Percentiles rank a stretch among this genome's conserved stretches.
Evolutionary conservation across 2,113 vertebrate genomes (phyloP).

Genomic region (Mus pahari): DNA sequence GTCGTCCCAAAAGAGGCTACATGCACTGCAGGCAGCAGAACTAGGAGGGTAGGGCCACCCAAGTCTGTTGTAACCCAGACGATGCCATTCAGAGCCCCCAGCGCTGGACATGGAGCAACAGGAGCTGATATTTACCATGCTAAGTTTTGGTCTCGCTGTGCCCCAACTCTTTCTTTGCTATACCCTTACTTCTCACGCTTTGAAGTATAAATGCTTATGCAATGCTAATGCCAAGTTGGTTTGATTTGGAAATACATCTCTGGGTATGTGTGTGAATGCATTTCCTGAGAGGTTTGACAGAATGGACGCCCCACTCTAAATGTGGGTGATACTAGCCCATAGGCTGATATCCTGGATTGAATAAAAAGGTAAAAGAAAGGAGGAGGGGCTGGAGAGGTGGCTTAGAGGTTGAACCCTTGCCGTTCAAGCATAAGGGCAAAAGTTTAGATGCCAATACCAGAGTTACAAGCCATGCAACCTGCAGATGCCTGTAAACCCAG

Average conservation of each 20-base stretch:
- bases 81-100: neutral
- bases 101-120: neutral
- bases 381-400: neutral
- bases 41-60: neutral
- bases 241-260: neutral
- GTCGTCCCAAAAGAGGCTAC: neutral
- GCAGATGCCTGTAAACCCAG: neutral
- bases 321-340: neutral
- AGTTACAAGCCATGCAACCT: neutral
- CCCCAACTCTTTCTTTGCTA: neutral
- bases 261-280: neutral
- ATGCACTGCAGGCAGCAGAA: neutral
- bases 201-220: neutral
- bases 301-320: neutral
- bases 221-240: neutral
- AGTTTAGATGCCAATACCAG: neutral
- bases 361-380: neutral
- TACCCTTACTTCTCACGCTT: neutral
- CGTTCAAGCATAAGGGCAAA: neutral
- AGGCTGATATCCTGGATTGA: neutral
- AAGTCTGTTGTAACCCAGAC: neutral
- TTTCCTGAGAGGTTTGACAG: neutral
- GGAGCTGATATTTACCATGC: neutral
- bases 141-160: neutral
- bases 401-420: neutral